Evolutionary conservation across 2,113 vertebrate species (phyloP).

Genomic region (Gila orcuttii): DNA sequence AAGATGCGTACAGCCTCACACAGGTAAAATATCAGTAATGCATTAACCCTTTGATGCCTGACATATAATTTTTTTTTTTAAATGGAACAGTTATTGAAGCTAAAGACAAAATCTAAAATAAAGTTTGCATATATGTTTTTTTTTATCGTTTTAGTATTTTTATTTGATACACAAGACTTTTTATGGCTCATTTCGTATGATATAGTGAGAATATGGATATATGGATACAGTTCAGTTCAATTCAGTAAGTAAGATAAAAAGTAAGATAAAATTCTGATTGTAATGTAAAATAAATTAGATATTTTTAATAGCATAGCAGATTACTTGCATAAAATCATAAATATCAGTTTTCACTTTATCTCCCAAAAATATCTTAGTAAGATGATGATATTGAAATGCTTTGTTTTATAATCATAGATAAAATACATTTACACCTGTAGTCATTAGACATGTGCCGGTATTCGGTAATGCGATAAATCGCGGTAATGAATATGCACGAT

Average conservation of each 20-base stretch:
- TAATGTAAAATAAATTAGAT: background rate
- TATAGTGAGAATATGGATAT: too few relatives aligned
- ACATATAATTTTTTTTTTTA: too few relatives aligned
- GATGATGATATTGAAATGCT: background rate
- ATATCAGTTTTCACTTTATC: background rate
- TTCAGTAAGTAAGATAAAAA: background rate
- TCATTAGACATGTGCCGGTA: too few relatives aligned
- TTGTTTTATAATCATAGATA: background rate
- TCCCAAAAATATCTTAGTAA: background rate
- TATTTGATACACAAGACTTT: background rate
- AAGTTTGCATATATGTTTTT: background rate
- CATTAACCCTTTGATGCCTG: background rate
- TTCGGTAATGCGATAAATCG: too few relatives aligned
- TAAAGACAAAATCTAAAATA: background rate
- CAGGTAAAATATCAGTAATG: conserved; percentile 70
- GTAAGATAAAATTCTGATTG: background rate
- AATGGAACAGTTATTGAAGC: too few relatives aligned
- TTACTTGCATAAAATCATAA: background rate
- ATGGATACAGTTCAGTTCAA: too few relatives aligned
- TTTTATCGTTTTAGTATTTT: too few relatives aligned
- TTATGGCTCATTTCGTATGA: background rate
- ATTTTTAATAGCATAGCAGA: background rate
- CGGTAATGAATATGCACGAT: too few relatives aligned
- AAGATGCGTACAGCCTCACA: conserved; percentile 89
- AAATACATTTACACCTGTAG: too few relatives aligned